Conservation (phyloP, 2,113 vertebrate genomes). For the Aspiorhynchus laticeps region DNA sequence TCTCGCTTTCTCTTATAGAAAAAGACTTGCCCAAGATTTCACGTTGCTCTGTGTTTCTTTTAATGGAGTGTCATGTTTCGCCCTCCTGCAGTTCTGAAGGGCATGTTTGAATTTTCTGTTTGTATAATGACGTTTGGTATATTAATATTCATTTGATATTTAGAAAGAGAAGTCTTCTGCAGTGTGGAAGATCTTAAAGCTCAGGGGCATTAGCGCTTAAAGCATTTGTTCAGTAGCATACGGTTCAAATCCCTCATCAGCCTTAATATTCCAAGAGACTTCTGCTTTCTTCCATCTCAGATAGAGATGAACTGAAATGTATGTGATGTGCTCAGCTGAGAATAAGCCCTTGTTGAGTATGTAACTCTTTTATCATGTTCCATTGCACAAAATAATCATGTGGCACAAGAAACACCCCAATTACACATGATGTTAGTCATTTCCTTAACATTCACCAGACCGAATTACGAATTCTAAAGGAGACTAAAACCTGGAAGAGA, state of each 20-base stretch:
- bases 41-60: background rate
- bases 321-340: background rate
- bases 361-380: background rate
- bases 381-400: background rate
- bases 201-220: constrained; percentile 1
- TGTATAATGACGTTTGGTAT: constrained; percentile 23
- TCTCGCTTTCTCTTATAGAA: background rate
- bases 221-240: background rate
- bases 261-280: constrained; percentile 5
- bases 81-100: constrained; percentile 18
- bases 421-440: background rate
- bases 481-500: background rate
- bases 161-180: background rate
- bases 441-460: background rate
- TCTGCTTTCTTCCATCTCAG: background rate
- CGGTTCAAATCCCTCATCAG: constrained; percentile 24
- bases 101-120: constrained; percentile 34
- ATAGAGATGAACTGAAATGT: constrained; percentile 12
- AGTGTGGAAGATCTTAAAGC: constrained; percentile 10
- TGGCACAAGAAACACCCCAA: background rate
- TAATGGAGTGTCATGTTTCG: constrained; percentile 22
- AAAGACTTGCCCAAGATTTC: background rate
- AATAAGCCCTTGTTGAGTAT: background rate
- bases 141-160: constrained; percentile 38
- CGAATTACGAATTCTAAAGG: background rate